phyloP scores from a whole-genome alignment of 2,113 vertebrate species.

The Ammodytes dubius region DNA sequence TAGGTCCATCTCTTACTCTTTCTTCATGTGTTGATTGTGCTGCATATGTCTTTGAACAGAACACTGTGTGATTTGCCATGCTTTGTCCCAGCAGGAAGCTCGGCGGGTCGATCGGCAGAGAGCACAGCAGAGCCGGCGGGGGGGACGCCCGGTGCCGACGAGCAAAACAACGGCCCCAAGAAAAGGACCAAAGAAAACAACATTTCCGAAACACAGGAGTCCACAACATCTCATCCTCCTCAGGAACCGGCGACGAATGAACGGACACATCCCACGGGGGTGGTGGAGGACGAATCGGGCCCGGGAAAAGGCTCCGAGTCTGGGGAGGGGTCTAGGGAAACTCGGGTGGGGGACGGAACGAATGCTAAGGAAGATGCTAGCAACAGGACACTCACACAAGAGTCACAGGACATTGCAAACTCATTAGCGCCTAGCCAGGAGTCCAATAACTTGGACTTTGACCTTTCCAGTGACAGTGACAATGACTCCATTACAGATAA shows the following conservation, averaged over 20 bases:
- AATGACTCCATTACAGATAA: constrained; percentile 84
- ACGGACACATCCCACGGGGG: constrained; percentile 70
- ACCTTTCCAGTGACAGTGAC: constrained; percentile 94
- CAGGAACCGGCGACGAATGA: constrained; percentile 69
- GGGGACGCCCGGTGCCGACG: constrained; percentile 72
- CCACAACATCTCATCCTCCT: constrained; percentile 55
- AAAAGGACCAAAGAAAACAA: constrained; percentile 84
- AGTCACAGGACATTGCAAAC: constrained; percentile 49
- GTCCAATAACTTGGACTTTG: constrained; percentile 90
- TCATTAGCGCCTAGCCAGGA: constrained; percentile 53
- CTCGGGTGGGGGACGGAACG: constrained; percentile 51
- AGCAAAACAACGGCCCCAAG: constrained; percentile 90
- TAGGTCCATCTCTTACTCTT: too few relatives aligned
- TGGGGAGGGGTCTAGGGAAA: constrained; percentile 34
- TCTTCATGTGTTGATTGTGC: background rate
- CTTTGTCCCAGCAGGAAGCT: constrained; percentile 77
- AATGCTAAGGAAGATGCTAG: constrained; percentile 61
- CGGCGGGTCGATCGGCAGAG: constrained; percentile 78
- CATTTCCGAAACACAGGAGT: constrained; percentile 68
- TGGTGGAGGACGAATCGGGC: constrained; percentile 31
- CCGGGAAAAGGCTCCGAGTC: constrained; percentile 47
- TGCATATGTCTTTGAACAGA: background rate
- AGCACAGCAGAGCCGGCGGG: constrained; percentile 77
- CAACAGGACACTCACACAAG: constrained; percentile 55
- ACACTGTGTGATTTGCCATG: background rate